Evolutionary conservation across 2,888 invertebrate species (phyloP), one percentile per base, ranked within the genome.

Genomic region (Lasioglossum figueresi): DNA sequence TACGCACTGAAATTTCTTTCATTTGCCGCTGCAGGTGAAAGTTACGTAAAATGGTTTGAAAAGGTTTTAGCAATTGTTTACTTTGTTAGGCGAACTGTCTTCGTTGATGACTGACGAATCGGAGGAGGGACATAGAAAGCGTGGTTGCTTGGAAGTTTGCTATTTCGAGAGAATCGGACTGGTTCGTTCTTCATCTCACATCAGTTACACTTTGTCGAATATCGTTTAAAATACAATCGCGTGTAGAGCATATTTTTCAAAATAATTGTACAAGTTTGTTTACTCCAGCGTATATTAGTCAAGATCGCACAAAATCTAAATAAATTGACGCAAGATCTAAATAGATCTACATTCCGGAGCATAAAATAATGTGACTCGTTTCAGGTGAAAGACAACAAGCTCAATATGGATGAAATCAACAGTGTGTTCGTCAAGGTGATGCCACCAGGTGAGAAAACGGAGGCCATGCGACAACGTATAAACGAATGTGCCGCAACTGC

Each of bases 111-210:
- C 0, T 1, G 83, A 72, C 34, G 40, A 16, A 6, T 70, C 48
- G 2, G 59, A 70, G 0, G 82, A 75, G 16, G 14, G 31, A 40
- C 4, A 1, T 8, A 81, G 19, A 27, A 75, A 43, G 2, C 83
- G 82, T 2, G 75, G 40, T 14, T 83, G 83, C 16, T 0, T 83
- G 4, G 75, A 63, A 23, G 63, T 71, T 8, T 83, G 83, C 6
- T 1, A 43, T 16, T 19, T 82, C 52, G 63, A 83, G 27, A 82
- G 43, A 2, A 5, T 71, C 12, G 27, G 52, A 23, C 2, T 82
- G 19, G 83, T 83, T 63, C 1, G 83, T 82, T 19, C 2, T 31
- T 63, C n/a, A 12, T n/a, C 12, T 56, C 12, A 23, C 10, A 31
- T 63, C 31, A 16, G 31, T 31, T 2, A 63, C 63, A 6, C 6